Evolutionary conservation across 2,888 invertebrate species (phyloP).

Genomic region (Meiosimyza platycephala): DNA sequence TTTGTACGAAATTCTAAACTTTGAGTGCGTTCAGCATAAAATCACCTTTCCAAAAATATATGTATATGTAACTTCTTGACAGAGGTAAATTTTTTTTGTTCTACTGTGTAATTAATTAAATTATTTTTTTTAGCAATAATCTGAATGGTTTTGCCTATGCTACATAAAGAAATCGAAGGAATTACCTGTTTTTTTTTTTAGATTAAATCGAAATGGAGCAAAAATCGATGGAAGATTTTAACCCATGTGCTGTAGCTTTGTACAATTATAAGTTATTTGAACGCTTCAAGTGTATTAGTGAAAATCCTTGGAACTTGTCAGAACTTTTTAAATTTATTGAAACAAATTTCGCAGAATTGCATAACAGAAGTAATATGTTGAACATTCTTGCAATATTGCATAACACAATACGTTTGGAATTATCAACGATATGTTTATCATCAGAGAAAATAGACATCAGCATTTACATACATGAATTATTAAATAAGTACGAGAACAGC

Average conservation of each 20-base stretch:
- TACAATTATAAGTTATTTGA: not conserved
- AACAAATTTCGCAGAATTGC: conserved; percentile 37
- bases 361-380: conserved; percentile 24
- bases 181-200: no score
- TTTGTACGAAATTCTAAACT: no score
- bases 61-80: no score
- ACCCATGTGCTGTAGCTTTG: no score
- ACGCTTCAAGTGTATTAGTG: not conserved
- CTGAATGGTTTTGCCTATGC: no score
- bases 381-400: conserved; percentile 37
- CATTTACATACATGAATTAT: not conserved
- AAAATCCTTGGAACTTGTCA: not conserved
- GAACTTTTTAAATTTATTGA: conserved; percentile 35
- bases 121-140: no score
- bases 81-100: no score
- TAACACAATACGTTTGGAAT: conserved; percentile 31
- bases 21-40: no score
- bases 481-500: conserved; percentile 25
- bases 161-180: no score
- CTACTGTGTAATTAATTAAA: no score
- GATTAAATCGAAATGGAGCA: not conserved
- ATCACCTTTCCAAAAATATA: no score
- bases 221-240: no score
- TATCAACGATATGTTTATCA: not conserved
- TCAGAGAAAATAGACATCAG: conserved; percentile 26